Conservation (phyloP, 2,113 vertebrate genomes). For the Chionodraco myersi region DNA sequence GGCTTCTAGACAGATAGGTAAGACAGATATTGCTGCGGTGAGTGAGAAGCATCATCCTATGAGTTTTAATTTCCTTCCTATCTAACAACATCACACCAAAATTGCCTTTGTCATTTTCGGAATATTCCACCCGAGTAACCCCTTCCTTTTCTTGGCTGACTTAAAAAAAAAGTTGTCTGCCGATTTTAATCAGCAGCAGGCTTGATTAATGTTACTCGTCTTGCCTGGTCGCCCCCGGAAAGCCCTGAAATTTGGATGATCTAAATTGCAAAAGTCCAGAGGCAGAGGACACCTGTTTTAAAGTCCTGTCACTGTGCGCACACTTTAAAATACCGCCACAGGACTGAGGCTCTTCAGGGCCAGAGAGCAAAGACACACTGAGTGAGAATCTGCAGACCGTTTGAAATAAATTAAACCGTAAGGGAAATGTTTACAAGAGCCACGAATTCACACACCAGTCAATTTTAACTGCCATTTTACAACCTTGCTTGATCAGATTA, state of each 20-base stretch:
- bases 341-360: no score
- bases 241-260: conserved; percentile 16
- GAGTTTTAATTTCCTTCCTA: no score
- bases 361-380: no score
- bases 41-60: not conserved
- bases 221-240: not conserved
- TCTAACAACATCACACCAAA: no score
- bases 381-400: not conserved
- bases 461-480: no score
- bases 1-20: not conserved
- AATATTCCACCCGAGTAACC: not conserved
- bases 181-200: not conserved
- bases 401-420: not conserved
- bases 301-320: not conserved
- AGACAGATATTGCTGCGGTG: not conserved
- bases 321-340: not conserved
- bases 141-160: not conserved
- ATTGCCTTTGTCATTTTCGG: not conserved
- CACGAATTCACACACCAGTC: not conserved
- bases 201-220: conserved; percentile 22
- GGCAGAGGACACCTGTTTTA: not conserved
- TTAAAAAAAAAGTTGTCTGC: not conserved
- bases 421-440: no score
- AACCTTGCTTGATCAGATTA: not conserved
- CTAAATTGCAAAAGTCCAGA: conserved; percentile 2